Base-by-base conservation (phyloP, 2,797 vertebrate species). In the Siniperca undulata region DNA sequence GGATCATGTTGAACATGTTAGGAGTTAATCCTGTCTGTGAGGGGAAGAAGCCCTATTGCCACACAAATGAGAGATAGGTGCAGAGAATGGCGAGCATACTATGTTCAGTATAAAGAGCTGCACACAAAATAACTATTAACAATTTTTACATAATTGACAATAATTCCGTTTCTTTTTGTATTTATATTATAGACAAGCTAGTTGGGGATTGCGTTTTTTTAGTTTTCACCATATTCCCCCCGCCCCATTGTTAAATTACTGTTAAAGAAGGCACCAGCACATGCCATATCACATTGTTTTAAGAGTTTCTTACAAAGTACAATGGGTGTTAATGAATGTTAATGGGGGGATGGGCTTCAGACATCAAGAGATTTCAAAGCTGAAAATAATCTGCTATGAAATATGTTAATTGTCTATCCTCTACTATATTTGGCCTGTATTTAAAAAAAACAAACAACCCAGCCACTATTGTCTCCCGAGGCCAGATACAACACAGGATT, bases 1-100 rank as follows among this genome's bases (percentile, higher is more conserved):
- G 96, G 96, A 97, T 97, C 96, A 96, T 97, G 97, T 97, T 88
- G 91, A 97, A 97, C 97, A 97, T 97, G 96, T 95, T 95, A 94
- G 95, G 95, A 97, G 96, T 97, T 97, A 97, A 97, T 97, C 97
- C 95, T 92, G 95, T 95, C 96, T 95, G 94, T 92, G 95, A 87
- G 72, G 79, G 61, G 84, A 24, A 92, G 86, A 92, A 94, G 92
- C 89, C 92, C 94, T 93, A 95, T 94, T 94, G 94, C 95, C 81
- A 82, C 71, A 79, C 7, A 20, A 44, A 74, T 53, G 77, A 82
- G 65, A 77, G 74, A 78, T 69, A 85, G 82, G 80, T 83, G 69
- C 36, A 70, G 46, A 65, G 36, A 79, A 62, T 61, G 50, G 38
- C 24, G 36, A 60, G 17, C 46, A n/a, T 13, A 52, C 5, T 13